Percentiles rank a stretch among this genome's conserved stretches.
Evolutionary conservation across 2,797 vertebrate genomes (phyloP).

Genomic region (Tarsius wallacei): DNA sequence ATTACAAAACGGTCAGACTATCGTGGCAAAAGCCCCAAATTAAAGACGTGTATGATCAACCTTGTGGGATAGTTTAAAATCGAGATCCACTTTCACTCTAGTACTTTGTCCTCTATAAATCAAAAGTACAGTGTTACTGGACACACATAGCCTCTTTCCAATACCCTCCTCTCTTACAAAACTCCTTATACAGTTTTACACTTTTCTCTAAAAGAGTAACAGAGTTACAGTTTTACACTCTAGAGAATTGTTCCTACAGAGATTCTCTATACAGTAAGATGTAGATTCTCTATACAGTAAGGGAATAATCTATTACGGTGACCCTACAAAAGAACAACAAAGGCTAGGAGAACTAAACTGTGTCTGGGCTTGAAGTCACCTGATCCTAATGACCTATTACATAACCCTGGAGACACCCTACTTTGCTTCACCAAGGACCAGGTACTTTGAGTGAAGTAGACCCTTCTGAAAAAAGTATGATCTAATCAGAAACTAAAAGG

Average conservation of each 20-base stretch:
- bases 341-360: slow-evolving; percentile 42
- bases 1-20: slow-evolving; percentile 31
- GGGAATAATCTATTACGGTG: slow-evolving; percentile 45
- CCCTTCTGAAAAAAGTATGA: slow-evolving; percentile 51
- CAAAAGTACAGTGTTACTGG: slow-evolving; percentile 11
- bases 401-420: slow-evolving; percentile 57
- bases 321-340: slow-evolving; percentile 21
- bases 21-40: background rate
- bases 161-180: slow-evolving; percentile 41
- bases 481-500: slow-evolving; percentile 61
- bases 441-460: slow-evolving; percentile 38
- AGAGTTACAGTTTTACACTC: background rate
- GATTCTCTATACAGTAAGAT: slow-evolving; percentile 31
- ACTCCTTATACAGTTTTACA: slow-evolving; percentile 39
- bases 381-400: slow-evolving; percentile 52
- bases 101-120: slow-evolving; percentile 37
- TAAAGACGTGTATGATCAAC: slow-evolving; percentile 32
- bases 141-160: slow-evolving; percentile 36
- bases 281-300: slow-evolving; percentile 40
- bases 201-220: background rate
- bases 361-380: background rate
- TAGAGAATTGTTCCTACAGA: background rate
- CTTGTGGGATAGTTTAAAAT: slow-evolving; percentile 55
- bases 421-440: slow-evolving; percentile 60
- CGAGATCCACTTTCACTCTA: slow-evolving; percentile 45